Conservation (phyloP, 1,140 invertebrate species). For the Sitophilus oryzae region DNA sequence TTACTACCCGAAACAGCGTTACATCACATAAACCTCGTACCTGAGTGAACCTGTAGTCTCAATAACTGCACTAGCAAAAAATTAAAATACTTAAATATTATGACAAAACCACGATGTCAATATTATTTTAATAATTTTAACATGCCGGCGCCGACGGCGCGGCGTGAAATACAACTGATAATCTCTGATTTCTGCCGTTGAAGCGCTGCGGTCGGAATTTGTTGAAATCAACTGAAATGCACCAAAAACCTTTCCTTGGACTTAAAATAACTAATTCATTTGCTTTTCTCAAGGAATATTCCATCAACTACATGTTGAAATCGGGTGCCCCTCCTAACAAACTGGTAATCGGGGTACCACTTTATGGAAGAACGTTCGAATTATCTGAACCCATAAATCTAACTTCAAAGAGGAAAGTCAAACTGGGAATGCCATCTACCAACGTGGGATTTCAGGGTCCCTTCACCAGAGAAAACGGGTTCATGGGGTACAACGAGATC, state of each 20-base stretch:
- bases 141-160: no score
- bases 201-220: no score
- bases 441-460: conserved; percentile 64
- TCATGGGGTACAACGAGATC: conserved; percentile 84
- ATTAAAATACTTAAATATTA: no score
- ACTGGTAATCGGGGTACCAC: conserved; percentile 73
- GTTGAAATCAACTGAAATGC: no score
- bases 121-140: no score
- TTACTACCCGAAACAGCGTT: no score
- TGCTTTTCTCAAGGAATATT: conserved; percentile 53
- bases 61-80: no score
- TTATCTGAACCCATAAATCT: conserved; percentile 37
- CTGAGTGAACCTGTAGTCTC: no score
- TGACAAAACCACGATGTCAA: no score
- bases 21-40: no score
- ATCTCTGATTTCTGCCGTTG: no score
- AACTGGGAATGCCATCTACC: conserved; percentile 47
- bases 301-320: conserved; percentile 67
- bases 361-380: conserved; percentile 78
- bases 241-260: no score
- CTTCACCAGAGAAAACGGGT: conserved; percentile 74
- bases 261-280: background rate
- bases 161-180: background rate
- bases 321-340: conserved; percentile 68
- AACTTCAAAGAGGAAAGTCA: conserved; percentile 41